Base-by-base conservation (phyloP, 2,797 vertebrate genomes). In the Adrianichthys oophorus region DNA sequence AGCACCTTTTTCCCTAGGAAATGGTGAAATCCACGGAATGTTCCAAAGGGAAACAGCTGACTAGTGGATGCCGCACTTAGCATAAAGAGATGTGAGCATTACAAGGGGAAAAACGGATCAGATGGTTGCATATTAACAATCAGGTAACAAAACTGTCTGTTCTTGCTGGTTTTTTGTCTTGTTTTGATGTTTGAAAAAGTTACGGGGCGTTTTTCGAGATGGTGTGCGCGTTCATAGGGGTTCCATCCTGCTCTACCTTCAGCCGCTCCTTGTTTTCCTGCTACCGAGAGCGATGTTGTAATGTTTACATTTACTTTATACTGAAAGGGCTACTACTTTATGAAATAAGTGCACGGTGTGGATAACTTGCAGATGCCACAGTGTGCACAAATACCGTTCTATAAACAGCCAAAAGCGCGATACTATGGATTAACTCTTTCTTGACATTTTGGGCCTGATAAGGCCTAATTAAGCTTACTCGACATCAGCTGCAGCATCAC, bases 11-110 rank as follows among this genome's bases (percentile, higher is more conserved):
- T 48, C 55, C 41, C 16, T 19, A 70, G 65, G 59, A 72, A 85
- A 85, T 92, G 92, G 91, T 92, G 85, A 89, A 90, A 89, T 65
- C 91, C 90, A 88, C 86, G 91, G 90, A 92, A 89, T 89, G 92
- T 90, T 90, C 91, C 90, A 92, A 84, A 82, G 78, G 63, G 87
- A 83, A 85, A 89, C 90, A 87, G 89, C 87, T 89, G 88, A 89
- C 87, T 83, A 73, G 32, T 79, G 79, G 83, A 91, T 87, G 87
- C 88, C 82, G 89, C 92, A 89, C 88, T 89, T 87, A 89, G 84
- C 77, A 87, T 85, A 73, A 83, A 85, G 90, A 89, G 81, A 92
- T 91, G 90, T 90, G 92, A 89, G 79, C 85, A 79, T 85, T 85
- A 72, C 76, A 69, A 79, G 86, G 83, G 50, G 83, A 85, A 85